Evolutionary conservation across 2,888 invertebrate species (phyloP), one percentile per base, ranked within the genome.

Genomic region (Catocala fraxini): DNA sequence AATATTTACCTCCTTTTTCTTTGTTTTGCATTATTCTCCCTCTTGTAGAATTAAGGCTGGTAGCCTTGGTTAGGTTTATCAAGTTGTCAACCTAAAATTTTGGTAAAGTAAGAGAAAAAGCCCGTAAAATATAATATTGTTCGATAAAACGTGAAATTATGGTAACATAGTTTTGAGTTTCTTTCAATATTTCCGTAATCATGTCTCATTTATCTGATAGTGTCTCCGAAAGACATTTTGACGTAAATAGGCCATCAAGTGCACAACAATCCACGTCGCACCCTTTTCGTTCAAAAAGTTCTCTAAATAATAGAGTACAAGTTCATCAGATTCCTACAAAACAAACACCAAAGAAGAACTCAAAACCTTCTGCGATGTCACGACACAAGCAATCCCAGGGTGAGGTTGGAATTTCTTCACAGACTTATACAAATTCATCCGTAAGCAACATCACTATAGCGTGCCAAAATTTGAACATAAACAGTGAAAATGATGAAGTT

Each of bases 141-240:
- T 46, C 11, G 13, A 33, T 53, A 59, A 42, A 34, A 25, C 0
- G 34, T n/a, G 33, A 15, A 51, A 60, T 67, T 59, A 54, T 67
- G 48, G 65, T 73, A 52, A 59, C 45, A 33, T 63, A 48, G 13
- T 49, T 39, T 13, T 61, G 48, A 41, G 9, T 47, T 56, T 52
- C 15, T 63, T 51, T 15, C 10, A n/a, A 58, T 53, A 59, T 53
- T 48, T 63, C 49, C 15, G 25, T 65, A 73, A 74, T 48, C 56
- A 88, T 88, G 87, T 83, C 86, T 59, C 80, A 84, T 65, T 63
- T 79, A 64, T 79, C 79, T 70, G 83, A 85, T 65, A 76, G 72
- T 70, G 35, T 79, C 68, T 72, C 80, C 34, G 82, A 82, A 59
- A 79, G 79, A 79, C 82, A 79, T 71, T 63, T 78, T 65, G 84